Conservation (phyloP, 1,140 invertebrate genomes). For the Bombus polaris region DNA sequence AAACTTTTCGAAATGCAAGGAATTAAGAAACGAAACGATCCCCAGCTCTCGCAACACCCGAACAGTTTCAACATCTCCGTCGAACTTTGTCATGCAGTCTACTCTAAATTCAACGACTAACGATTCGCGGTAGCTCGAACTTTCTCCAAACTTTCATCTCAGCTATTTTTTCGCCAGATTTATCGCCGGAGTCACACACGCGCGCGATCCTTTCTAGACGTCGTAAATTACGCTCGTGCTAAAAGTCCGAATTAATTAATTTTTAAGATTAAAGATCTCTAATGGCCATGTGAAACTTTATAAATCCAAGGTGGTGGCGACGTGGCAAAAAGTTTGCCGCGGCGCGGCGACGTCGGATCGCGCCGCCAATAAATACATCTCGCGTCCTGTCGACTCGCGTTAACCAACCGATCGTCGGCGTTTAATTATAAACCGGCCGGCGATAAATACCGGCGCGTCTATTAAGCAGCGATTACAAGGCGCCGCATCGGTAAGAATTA, state of each 20-base stretch:
- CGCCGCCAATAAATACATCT: conserved; percentile 1
- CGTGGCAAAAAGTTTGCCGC: background rate
- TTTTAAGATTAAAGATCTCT: background rate
- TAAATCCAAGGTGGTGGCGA: background rate
- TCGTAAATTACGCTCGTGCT: background rate
- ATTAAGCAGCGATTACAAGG: conserved; percentile 50
- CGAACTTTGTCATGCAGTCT: background rate
- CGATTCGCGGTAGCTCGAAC: background rate
- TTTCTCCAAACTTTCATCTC: background rate
- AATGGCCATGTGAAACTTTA: background rate
- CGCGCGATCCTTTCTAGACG: background rate
- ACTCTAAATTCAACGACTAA: background rate
- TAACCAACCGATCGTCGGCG: conserved; percentile 20
- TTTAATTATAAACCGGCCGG: conserved; percentile 52
- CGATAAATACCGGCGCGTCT: conserved; percentile 48
- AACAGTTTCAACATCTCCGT: background rate
- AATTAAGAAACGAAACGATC: background rate
- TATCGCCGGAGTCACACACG: background rate
- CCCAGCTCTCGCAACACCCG: background rate
- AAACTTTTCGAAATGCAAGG: background rate
- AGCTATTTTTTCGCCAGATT: background rate
- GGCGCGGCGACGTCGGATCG: background rate
- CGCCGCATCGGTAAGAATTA: conserved; percentile 51
- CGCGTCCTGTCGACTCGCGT: conserved; percentile 34
- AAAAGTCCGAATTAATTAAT: background rate